Evolutionary conservation across 2,888 invertebrate species (phyloP), one percentile per base, ranked within the genome.

Genomic region (Synergus gifuensis): DNA sequence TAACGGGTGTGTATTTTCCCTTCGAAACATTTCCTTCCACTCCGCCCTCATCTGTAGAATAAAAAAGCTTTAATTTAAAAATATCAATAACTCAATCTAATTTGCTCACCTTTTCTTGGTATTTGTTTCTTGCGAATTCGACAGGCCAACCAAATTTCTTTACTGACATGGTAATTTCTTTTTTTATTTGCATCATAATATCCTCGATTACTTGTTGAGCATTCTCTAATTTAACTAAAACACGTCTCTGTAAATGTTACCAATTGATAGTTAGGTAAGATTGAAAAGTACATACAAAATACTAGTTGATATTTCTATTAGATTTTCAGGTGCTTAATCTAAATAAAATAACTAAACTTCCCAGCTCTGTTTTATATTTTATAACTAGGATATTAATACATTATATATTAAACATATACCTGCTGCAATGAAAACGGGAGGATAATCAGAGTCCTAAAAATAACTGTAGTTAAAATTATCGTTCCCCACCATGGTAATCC

Each of bases 401-500:
- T 46, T 46, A 11, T 46, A 46, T 11, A 46, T 0, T 0, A 40
- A 66, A 12, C 4, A 11, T 36, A 1, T 73, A 73, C 73, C 73
- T 73, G 73, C 8, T 54, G 49, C 4, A 73, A 8, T 36, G 28
- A 14, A 49, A 73, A 36, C 36, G 73, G 73, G 3, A 73, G 11
- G 54, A 49, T 16, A 28, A 73, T 2, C 1, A 49, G 2, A 46
- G 73, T 54, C 9, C 36, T 73, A 16, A 73, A 0, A 0, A 36
- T 7, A 16, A 73, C 16, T 54, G 49, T 14, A 14, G 73, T 16
- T 36, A 73, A 73, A 16, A 73, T 16, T 49, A 73, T 54, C 28
- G 49, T 73, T 14, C 28, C 73, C 73, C 73, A 73, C 73, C 73
- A 73, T 36, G 73, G 49, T 11, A 73, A 73, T 18, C 49, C 73